Percentiles rank a stretch among this genome's conserved stretches.
Conservation (phyloP, 1,140 invertebrate genomes). For the Rhagoletis zephyria region DNA sequence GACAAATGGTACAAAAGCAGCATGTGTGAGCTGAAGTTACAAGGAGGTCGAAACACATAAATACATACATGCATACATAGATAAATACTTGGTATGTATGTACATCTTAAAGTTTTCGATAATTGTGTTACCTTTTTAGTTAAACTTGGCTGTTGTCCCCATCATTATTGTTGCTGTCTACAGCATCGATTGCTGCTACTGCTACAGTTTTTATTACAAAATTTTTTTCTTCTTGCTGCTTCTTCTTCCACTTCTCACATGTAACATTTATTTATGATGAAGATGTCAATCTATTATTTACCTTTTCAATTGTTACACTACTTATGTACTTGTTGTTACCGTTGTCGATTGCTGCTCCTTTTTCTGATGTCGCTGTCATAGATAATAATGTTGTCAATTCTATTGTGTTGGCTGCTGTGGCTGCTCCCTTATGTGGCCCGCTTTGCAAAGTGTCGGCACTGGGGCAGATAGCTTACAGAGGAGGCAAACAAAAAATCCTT, state of each 20-base stretch:
- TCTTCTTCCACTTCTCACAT: constrained; percentile 58
- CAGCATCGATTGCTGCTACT: not conserved
- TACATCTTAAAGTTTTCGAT: not conserved
- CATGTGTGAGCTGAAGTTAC: not conserved
- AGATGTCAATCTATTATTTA: constrained; percentile 70
- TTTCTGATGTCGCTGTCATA: constrained; percentile 57
- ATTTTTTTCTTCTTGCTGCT: not conserved
- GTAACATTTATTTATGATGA: constrained; percentile 73
- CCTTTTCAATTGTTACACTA: constrained; percentile 61
- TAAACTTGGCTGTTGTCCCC: not conserved
- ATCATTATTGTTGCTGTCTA: not conserved
- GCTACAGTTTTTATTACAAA: not conserved
- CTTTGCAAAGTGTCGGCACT: not conserved
- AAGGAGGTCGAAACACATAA: not conserved
- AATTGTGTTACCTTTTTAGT: not conserved
- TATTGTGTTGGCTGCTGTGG: constrained; percentile 3
- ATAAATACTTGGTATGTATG: too few species aligned
- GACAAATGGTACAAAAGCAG: not conserved
- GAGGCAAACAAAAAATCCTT: not conserved
- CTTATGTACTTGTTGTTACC: not conserved
- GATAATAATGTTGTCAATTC: constrained; percentile 46
- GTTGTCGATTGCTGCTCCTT: constrained; percentile 63
- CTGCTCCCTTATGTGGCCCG: constrained; percentile 5
- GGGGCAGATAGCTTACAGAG: not conserved
- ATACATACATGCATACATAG: not conserved